A percentile compares a stretch with the other conserved stretches of the same genome.
phyloP scores from a whole-genome alignment of 2,888 invertebrate genomes.

The Cheilosia vulpina region DNA sequence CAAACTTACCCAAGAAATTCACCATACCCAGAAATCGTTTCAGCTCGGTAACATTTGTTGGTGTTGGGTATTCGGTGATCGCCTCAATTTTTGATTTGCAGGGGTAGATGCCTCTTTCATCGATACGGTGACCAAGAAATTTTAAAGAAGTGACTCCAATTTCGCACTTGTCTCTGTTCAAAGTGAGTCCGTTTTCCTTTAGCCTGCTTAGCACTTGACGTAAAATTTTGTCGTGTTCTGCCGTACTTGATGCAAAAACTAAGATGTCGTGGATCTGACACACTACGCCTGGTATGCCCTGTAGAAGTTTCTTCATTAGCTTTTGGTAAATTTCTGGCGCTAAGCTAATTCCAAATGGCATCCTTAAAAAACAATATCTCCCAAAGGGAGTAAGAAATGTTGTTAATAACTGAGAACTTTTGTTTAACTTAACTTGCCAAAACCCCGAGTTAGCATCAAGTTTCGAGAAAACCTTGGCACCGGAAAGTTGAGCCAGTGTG shows the following conservation, averaged over 20 bases:
- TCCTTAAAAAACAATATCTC: constrained; percentile 9
- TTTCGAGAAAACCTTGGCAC: constrained; percentile 25
- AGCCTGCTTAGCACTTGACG: not conserved
- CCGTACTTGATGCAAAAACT: constrained; percentile 21
- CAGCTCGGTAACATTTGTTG: not conserved
- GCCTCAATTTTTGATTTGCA: constrained; percentile 4
- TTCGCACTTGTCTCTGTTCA: constrained; percentile 50
- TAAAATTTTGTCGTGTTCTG: constrained; percentile 22
- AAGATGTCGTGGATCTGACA: constrained; percentile 2
- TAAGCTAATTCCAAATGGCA: constrained; percentile 30
- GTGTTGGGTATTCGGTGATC: not conserved
- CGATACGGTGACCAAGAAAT: constrained; percentile 45
- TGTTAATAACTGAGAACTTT: constrained; percentile 5
- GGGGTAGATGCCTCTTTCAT: constrained; percentile 31
- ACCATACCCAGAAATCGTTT: constrained; percentile 4
- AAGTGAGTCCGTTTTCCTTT: constrained; percentile 20
- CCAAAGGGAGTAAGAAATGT: constrained; percentile 28
- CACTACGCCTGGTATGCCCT: not conserved
- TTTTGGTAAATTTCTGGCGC: constrained; percentile 22
- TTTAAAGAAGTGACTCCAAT: constrained; percentile 31
- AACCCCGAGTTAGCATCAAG: constrained; percentile 30
- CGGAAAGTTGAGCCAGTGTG: constrained; percentile 23
- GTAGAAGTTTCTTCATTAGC: not conserved
- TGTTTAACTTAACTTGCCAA: constrained; percentile 9
- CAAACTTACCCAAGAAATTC: constrained; percentile 4